Percentiles rank a stretch among this genome's conserved stretches.
Evolutionary conservation across 53 echinoderm and acorn worm genomes (phyloP).

Genomic region (Astropecten irregularis): DNA sequence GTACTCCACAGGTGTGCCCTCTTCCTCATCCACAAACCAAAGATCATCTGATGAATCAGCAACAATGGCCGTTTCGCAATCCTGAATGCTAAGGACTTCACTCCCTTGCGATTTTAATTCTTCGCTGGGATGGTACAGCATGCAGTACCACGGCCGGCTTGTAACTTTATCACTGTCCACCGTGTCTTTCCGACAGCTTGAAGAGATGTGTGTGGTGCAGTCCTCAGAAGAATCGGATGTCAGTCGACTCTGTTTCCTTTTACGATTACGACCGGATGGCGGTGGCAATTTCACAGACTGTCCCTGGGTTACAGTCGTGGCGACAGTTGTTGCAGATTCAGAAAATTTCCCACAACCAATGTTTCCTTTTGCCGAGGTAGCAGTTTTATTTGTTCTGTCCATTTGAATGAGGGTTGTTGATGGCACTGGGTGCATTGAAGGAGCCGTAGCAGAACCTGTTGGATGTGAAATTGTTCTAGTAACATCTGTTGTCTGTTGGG

Average conservation of each 20-base stretch:
- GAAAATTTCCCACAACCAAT: no score
- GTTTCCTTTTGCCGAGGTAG: not conserved
- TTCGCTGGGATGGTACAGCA: constrained; percentile 73
- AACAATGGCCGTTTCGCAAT: constrained; percentile 82
- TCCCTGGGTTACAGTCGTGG: not conserved
- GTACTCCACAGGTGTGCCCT: constrained; percentile 57
- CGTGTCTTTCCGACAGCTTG: constrained; percentile 15
- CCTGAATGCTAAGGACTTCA: constrained; percentile 88
- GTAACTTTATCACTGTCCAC: constrained; percentile 23
- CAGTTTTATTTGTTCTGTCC: not conserved
- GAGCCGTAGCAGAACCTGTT: constrained; percentile 38
- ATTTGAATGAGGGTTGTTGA: constrained; percentile 12
- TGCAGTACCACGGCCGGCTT: constrained; percentile 75
- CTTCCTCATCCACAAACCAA: constrained; percentile 88
- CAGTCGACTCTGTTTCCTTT: constrained; percentile 22
- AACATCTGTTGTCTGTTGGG: constrained; percentile 42
- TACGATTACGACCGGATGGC: not conserved
- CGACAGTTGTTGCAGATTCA: no score
- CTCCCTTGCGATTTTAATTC: constrained; percentile 85
- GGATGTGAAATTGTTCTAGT: constrained; percentile 23
- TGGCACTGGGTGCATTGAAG: constrained; percentile 16
- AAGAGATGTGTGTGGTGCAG: constrained; percentile 18
- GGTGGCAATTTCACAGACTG: not conserved
- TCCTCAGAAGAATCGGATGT: constrained; percentile 54
- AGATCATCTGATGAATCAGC: constrained; percentile 95